Conservation (phyloP, 2,113 vertebrate genomes). For the Nothoprocta pentlandii region DNA sequence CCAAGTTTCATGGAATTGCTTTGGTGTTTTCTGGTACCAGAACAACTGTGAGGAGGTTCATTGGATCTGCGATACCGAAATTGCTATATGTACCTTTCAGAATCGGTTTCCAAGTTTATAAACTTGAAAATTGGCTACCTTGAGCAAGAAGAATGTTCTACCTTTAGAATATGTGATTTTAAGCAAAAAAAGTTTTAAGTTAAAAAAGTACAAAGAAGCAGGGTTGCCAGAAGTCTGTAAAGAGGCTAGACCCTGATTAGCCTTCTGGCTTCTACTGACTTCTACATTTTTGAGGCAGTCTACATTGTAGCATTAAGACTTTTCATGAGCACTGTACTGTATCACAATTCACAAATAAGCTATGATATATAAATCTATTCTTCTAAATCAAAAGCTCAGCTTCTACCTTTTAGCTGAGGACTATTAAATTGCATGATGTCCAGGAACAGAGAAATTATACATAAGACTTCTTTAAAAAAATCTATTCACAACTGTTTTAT, state of each 20-base stretch:
- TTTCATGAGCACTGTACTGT: neutral
- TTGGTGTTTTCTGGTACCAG: neutral
- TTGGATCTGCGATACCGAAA: neutral
- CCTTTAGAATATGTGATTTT: neutral
- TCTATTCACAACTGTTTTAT: neutral
- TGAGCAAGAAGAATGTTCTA: neutral
- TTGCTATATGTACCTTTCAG: neutral
- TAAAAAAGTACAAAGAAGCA: neutral
- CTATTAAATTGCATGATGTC: neutral
- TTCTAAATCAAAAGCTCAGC: neutral
- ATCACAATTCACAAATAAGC: neutral
- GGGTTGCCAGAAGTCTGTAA: neutral
- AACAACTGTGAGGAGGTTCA: neutral
- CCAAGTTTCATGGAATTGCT: neutral
- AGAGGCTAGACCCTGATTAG: neutral
- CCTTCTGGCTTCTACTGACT: neutral
- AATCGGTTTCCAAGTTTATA: neutral
- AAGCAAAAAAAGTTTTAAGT: neutral
- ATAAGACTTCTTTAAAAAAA: neutral
- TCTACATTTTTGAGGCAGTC: neutral
- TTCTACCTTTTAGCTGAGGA: neutral
- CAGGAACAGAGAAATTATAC: neutral
- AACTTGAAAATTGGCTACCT: neutral
- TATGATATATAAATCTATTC: neutral
- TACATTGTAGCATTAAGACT: neutral